These are phyloP conservation scores for Takifugu ocellatus DNA, from an alignment of 2,797 vertebrate genomes.

Conservation along the genomic window DNA sequence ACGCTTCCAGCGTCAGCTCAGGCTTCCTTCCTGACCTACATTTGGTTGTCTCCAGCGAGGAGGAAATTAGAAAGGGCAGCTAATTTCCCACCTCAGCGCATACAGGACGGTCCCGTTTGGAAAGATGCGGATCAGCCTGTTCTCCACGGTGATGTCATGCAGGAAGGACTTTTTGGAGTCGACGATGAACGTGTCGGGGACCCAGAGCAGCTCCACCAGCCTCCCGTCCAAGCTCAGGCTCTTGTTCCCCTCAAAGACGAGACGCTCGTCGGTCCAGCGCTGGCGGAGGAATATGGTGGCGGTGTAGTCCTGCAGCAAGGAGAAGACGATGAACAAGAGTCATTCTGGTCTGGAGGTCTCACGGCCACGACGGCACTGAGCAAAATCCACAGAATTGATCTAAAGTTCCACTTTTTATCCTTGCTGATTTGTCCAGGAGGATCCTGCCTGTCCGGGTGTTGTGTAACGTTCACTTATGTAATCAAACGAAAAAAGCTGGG, in stretches of 20 bases:
- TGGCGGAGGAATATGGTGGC: conserved; percentile 91
- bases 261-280: conserved; percentile 87
- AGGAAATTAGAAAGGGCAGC: conserved; percentile 6
- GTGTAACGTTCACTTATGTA: too few relatives aligned
- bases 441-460: too few relatives aligned
- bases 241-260: conserved; percentile 89
- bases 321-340: too few relatives aligned
- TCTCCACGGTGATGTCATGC: conserved; percentile 91
- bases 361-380: conserved; percentile 21
- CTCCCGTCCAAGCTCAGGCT: conserved; percentile 89
- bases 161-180: conserved; percentile 93
- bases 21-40: conserved; percentile 26
- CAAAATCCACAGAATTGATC: conserved; percentile 21
- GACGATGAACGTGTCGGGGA: conserved; percentile 90
- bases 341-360: conserved; percentile 15
- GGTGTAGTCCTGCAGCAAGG: conserved; percentile 82
- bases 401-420: too few relatives aligned
- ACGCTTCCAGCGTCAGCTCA: conserved; percentile 29
- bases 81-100: conserved; percentile 77
- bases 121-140: conserved; percentile 90
- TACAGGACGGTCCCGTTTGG: conserved; percentile 91
- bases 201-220: conserved; percentile 91
- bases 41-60: conserved; percentile 33
- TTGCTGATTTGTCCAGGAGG: too few relatives aligned
- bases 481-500: too few relatives aligned